Evolutionary conservation across 1,140 invertebrate species (phyloP).

Genomic region (Heliconius nattereri): DNA sequence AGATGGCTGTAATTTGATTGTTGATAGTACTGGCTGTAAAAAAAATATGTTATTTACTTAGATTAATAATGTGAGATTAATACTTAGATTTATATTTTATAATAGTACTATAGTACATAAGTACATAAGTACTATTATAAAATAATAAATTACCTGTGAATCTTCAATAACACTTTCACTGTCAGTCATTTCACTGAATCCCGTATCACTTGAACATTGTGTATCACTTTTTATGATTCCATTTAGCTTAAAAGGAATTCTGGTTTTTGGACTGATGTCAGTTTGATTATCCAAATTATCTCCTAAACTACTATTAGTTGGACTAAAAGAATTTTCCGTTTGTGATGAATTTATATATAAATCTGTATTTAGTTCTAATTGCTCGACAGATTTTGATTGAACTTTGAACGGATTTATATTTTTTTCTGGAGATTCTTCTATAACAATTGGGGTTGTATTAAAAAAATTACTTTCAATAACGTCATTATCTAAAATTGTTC

Average conservation of each 20-base stretch:
- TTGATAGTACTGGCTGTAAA: conserved; percentile 50
- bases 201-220: conserved; percentile 32
- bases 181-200: conserved; percentile 50
- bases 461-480: conserved; percentile 78
- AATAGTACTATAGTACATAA: too few relatives aligned
- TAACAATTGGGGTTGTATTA: conserved; percentile 37
- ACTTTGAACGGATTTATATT: conserved; percentile 21
- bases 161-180: conserved; percentile 40
- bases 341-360: background rate
- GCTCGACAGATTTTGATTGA: conserved; percentile 1
- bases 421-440: conserved; percentile 57
- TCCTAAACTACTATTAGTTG: conserved; percentile 16
- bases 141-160: conserved; percentile 17
- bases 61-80: too few relatives aligned
- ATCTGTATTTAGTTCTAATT: background rate
- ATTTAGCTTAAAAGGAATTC: conserved; percentile 51
- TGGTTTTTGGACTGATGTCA: conserved; percentile 45
- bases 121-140: background rate
- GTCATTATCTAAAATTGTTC: conserved; percentile 69
- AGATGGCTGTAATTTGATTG: conserved; percentile 39
- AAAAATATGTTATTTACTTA: conserved; percentile 28
- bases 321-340: conserved; percentile 49
- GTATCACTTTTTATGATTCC: conserved; percentile 26
- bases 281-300: background rate
- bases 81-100: too few relatives aligned